A percentile compares a stretch with the other conserved stretches of the same genome.
Evolutionary conservation across 2,888 invertebrate species (phyloP).

Genomic region (Epinotia ramella): DNA sequence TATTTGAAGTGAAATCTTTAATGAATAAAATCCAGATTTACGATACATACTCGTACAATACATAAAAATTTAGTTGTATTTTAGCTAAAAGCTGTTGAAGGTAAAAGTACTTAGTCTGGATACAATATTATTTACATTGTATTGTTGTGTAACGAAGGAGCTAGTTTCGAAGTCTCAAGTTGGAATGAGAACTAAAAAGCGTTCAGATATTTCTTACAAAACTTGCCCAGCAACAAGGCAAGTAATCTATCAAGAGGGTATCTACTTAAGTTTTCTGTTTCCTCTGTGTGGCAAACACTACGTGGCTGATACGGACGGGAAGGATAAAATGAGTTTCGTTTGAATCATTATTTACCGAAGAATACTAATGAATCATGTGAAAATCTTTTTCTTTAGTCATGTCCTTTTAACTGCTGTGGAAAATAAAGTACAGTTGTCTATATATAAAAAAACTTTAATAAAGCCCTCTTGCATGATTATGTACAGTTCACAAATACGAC

Average conservation of each 20-base stretch:
- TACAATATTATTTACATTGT: neutral
- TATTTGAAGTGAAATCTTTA: too few relatives aligned
- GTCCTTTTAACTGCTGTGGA: too few relatives aligned
- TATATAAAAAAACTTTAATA: too few relatives aligned
- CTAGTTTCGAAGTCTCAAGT: constrained; percentile 9
- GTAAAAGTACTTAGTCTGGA: neutral
- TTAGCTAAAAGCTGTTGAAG: neutral
- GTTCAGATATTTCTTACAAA: neutral
- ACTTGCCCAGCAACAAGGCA: constrained; percentile 5
- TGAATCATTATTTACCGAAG: neutral
- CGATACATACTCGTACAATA: too few relatives aligned
- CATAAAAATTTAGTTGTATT: neutral
- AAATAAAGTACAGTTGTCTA: too few relatives aligned
- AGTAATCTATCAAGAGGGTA: constrained; percentile 18
- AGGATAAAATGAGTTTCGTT: constrained; percentile 1
- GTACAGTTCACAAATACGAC: too few relatives aligned
- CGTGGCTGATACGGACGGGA: neutral
- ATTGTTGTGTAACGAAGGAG: neutral
- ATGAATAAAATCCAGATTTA: too few relatives aligned
- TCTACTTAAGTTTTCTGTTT: constrained; percentile 10
- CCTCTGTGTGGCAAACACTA: neutral
- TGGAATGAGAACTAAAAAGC: constrained; percentile 9
- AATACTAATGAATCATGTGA: neutral
- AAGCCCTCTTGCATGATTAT: too few relatives aligned
- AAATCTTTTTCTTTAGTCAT: neutral